Evolutionary conservation across 1,140 invertebrate species (phyloP).

Genomic region (Luehdorfia chinensis): DNA sequence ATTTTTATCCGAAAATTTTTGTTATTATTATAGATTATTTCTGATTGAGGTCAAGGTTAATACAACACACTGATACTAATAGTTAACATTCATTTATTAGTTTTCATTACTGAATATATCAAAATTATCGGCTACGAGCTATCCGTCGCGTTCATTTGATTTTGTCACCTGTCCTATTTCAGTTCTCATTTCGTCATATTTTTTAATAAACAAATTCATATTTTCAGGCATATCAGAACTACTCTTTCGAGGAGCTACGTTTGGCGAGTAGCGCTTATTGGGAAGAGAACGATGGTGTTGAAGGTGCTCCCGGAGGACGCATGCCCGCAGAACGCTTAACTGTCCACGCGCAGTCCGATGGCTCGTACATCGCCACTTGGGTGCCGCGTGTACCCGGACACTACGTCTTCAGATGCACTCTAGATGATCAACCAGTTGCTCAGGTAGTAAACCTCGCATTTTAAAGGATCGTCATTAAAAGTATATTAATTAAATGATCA

Average conservation of each 20-base stretch:
- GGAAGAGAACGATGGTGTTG: conserved; percentile 19
- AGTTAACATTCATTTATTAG: no score
- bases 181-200: no score
- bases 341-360: conserved; percentile 90
- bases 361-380: conserved; percentile 94
- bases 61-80: no score
- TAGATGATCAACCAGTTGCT: conserved; percentile 91
- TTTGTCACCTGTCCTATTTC: no score
- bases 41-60: no score
- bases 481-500: no score
- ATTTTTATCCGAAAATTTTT: no score
- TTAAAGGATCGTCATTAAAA: no score
- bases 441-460: conserved; percentile 83
- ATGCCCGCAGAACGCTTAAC: conserved; percentile 86
- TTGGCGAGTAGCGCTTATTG: conserved; percentile 79
- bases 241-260: conserved; percentile 97
- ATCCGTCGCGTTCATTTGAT: no score
- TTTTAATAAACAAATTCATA: neutral
- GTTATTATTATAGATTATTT: no score
- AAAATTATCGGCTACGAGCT: no score
- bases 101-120: no score
- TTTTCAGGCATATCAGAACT: conserved; percentile 90
- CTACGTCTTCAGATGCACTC: conserved; percentile 91
- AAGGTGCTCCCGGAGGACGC: conserved; percentile 78
- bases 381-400: conserved; percentile 92